Evolutionary conservation across 2,888 invertebrate species (phyloP).

Genomic region (Ectemnius lituratus): DNA sequence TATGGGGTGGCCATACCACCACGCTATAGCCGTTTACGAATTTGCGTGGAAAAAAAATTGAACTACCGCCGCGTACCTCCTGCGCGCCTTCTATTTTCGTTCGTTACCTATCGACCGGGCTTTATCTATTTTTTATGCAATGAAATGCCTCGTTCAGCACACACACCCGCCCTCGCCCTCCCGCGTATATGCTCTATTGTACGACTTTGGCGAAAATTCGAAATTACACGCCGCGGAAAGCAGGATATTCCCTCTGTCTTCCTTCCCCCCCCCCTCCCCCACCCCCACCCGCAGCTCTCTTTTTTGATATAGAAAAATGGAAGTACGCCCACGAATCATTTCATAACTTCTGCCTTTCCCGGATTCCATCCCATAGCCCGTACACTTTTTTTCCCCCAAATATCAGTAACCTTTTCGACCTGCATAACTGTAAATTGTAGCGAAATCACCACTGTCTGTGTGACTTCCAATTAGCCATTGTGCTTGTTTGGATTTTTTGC

Average conservation of each 20-base stretch:
- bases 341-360: conserved; percentile 41
- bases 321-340: conserved; percentile 43
- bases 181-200: conserved; percentile 52
- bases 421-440: background rate
- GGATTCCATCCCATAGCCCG: conserved; percentile 5
- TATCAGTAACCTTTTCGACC: background rate
- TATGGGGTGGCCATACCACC: conserved; percentile 67
- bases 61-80: conserved; percentile 58
- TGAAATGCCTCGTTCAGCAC: conserved; percentile 64
- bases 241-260: conserved; percentile 18
- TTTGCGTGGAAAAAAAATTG: conserved; percentile 69
- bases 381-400: background rate
- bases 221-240: conserved; percentile 56
- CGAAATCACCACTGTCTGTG: no score
- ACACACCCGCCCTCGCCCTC: conserved; percentile 48
- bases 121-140: conserved; percentile 72
- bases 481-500: no score
- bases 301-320: conserved; percentile 44
- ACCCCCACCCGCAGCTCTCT: no score
- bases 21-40: conserved; percentile 70
- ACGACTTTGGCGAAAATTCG: conserved; percentile 62
- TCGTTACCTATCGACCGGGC: conserved; percentile 72
- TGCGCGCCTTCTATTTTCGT: conserved; percentile 67
- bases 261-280: no score
- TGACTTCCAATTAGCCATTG: no score